Evolutionary conservation across 2,113 vertebrate genomes (phyloP).

Genomic region (Puntigrus tetrazona): DNA sequence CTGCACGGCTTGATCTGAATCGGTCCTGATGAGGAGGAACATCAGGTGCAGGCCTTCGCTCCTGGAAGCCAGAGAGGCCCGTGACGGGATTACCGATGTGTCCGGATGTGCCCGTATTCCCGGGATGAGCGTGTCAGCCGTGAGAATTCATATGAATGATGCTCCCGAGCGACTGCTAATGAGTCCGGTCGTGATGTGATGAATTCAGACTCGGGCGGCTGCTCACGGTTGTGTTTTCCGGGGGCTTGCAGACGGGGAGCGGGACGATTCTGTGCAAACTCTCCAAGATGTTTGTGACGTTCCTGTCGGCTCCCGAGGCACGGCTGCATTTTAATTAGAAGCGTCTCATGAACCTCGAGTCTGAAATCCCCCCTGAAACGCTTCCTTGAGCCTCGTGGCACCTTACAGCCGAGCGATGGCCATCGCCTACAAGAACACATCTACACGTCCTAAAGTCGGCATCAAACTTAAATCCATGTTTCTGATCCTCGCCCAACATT

Average conservation of each 20-base stretch:
- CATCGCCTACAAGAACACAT: neutral
- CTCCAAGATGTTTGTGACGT: neutral
- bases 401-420: neutral
- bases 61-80: neutral
- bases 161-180: constrained; percentile 12
- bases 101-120: neutral
- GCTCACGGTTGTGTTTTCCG: neutral
- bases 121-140: constrained; percentile 13
- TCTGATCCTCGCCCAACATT: too few relatives aligned
- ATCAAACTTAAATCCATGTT: too few relatives aligned
- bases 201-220: neutral
- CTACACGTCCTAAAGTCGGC: neutral
- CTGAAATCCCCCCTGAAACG: neutral
- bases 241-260: neutral
- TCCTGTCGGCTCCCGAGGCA: neutral
- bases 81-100: constrained; percentile 46
- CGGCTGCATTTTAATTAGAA: neutral
- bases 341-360: neutral
- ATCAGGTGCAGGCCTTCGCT: neutral
- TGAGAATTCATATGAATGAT: constrained; percentile 52
- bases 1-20: constrained; percentile 21
- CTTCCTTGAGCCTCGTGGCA: neutral
- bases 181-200: constrained; percentile 12
- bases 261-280: neutral
- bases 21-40: neutral